phyloP scores from a whole-genome alignment of 2,113 vertebrate species.

The Mobula birostris region DNA sequence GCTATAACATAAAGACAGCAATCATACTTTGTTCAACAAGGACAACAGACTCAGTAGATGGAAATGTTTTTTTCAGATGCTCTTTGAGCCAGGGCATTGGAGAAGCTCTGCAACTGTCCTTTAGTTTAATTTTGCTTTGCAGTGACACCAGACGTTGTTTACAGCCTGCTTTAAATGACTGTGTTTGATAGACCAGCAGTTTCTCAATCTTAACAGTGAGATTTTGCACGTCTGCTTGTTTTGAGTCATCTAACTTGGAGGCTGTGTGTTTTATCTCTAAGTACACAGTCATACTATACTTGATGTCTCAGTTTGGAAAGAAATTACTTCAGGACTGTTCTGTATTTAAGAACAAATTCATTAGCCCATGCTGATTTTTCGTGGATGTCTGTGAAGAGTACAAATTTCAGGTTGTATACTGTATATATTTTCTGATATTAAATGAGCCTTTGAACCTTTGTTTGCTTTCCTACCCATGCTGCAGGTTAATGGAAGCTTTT shows the following conservation, averaged over 20 bases:
- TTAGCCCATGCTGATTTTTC: neutral
- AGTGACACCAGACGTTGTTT: too few species aligned
- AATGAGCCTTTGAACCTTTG: too few species aligned
- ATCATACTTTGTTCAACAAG: neutral
- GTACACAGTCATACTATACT: neutral
- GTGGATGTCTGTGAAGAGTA: too few species aligned
- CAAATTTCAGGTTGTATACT: too few species aligned
- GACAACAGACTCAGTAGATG: neutral
- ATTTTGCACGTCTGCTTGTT: neutral
- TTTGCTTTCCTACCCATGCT: neutral
- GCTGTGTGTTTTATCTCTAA: too few species aligned
- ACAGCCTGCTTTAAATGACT: neutral
- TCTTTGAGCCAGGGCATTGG: neutral
- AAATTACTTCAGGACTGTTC: neutral
- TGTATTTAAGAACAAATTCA: neutral
- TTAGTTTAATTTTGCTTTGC: neutral
- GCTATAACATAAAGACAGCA: neutral
- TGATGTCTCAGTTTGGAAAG: neutral
- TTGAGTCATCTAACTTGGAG: neutral
- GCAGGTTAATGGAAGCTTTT: neutral
- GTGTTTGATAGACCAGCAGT: neutral
- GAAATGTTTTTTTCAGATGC: neutral
- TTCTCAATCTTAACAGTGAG: neutral
- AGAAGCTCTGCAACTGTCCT: neutral
- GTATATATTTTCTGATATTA: too few species aligned